Percentiles rank a stretch among this genome's conserved stretches.
Evolutionary conservation across 2,888 invertebrate genomes (phyloP).

Genomic region (Criorhina ranunculi): DNA sequence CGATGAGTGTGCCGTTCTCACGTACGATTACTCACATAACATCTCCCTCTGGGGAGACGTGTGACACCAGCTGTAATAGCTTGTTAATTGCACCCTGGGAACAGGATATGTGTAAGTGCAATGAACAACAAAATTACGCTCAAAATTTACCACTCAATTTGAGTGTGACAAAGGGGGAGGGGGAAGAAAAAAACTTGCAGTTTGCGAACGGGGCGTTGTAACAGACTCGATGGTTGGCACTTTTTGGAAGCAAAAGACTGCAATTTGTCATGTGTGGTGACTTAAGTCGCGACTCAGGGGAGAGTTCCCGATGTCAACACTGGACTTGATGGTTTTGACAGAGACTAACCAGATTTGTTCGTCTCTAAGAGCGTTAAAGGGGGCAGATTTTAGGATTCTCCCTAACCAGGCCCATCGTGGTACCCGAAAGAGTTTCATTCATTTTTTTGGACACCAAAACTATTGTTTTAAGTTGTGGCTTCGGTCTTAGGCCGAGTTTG

Average conservation of each 20-base stretch:
- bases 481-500: too few species aligned
- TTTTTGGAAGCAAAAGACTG: neutral
- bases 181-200: neutral
- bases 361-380: too few species aligned
- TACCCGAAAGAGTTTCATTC: too few species aligned
- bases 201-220: constrained; percentile 18
- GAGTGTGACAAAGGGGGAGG: constrained; percentile 16
- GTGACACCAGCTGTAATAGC: constrained; percentile 70
- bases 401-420: too few species aligned
- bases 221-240: neutral
- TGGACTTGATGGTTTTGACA: too few species aligned
- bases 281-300: too few species aligned
- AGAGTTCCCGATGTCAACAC: too few species aligned
- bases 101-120: constrained; percentile 40
- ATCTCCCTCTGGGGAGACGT: constrained; percentile 39
- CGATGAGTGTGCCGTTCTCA: constrained; percentile 47
- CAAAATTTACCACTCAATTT: constrained; percentile 59
- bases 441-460: too few species aligned
- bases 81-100: constrained; percentile 68
- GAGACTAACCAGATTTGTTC: too few species aligned
- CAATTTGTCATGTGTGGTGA: neutral
- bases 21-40: constrained; percentile 64
- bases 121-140: constrained; percentile 34
- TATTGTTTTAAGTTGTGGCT: too few species aligned
- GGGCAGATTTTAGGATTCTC: too few species aligned